phyloP scores from a whole-genome alignment of 2,113 vertebrate species.

The Epinephelus fuscoguttatus region DNA sequence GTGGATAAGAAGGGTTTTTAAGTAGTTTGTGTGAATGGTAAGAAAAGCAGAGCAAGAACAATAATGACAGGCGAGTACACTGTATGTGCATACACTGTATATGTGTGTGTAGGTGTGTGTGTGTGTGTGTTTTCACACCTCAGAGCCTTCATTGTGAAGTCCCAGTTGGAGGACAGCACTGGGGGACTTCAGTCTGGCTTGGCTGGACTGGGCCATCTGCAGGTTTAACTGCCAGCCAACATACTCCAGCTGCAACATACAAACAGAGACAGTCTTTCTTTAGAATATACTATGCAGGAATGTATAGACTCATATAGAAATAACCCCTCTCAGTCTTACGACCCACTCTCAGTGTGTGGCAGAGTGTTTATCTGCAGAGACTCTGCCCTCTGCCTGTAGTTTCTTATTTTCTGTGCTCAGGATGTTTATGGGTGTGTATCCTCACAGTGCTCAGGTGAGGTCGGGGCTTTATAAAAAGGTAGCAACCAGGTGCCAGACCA shows the following conservation, averaged over 20 bases:
- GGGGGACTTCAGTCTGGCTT: conserved; percentile 91
- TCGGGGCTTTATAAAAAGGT: no score
- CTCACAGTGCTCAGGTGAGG: no score
- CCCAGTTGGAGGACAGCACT: conserved; percentile 92
- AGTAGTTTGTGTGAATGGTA: background rate
- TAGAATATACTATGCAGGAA: no score
- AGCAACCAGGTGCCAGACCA: no score
- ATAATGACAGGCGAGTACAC: background rate
- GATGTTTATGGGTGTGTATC: no score
- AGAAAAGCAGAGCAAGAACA: conserved; percentile 2
- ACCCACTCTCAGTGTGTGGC: no score
- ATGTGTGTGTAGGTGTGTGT: conserved; percentile 15
- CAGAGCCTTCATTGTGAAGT: conserved; percentile 88
- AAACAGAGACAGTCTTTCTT: background rate
- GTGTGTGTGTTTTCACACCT: conserved; percentile 83
- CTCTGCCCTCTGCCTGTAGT: no score
- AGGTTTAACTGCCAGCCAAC: conserved; percentile 96
- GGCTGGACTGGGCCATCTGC: conserved; percentile 93
- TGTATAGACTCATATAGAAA: no score
- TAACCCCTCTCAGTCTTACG: no score
- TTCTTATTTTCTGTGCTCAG: no score
- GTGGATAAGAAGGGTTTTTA: background rate
- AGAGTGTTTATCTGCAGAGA: no score
- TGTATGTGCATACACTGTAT: background rate
- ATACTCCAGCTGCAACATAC: conserved; percentile 90